Evolutionary conservation across 30 jellyfish, hydroid and myxozoan genomes (phyloP), one percentile per base, ranked within the genome.

Genomic region (Turritopsis rubra): DNA sequence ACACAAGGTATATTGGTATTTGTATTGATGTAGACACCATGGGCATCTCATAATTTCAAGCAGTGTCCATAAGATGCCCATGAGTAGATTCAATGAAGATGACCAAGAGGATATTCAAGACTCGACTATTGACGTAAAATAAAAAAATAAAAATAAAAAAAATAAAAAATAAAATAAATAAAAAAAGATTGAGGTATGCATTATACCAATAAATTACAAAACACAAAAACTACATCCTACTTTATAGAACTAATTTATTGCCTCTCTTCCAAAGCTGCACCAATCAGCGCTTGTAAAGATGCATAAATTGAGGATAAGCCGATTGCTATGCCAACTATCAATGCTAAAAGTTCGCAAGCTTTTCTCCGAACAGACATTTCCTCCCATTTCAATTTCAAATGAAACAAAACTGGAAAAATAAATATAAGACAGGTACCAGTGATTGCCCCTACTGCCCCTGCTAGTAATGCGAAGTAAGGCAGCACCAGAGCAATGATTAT

Each of bases 231-330:
- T 3, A 41, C 60, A 41, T 41, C 13, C 5, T 3, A 41, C 5
- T 41, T 3, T 41, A 5, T 3, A 41, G 13, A 41, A 41, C n/a
- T n/a, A n/a, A n/a, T n/a, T 41, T 41, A 13, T 13, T 41, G 13
- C 60, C 60, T 5, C 9, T 41, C 13, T 41, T 41, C 60, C 60
- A 41, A 41, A 41, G 60, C 60, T 41, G 60, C 60, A 41, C 60
- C 81, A 72, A 72, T 22, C 52, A 72, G 30, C 31, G 60, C 60
- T 1, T 18, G 31, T 17, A 72, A 18, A 1, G 81, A 72, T 72
- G 81, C 81, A 8, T 72, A 72, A 72, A 72, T 31, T 1, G 60
- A 31, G 20, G 81, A 31, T 0, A 22, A 31, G 31, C 81, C 81
- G 31, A 72, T 26, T 72, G 52, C 31, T 72, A 8, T 16, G 28